Percentiles rank a stretch among this genome's conserved stretches.
Evolutionary conservation across 2,797 vertebrate species (phyloP).

Genomic region (Manis pentadactyla): DNA sequence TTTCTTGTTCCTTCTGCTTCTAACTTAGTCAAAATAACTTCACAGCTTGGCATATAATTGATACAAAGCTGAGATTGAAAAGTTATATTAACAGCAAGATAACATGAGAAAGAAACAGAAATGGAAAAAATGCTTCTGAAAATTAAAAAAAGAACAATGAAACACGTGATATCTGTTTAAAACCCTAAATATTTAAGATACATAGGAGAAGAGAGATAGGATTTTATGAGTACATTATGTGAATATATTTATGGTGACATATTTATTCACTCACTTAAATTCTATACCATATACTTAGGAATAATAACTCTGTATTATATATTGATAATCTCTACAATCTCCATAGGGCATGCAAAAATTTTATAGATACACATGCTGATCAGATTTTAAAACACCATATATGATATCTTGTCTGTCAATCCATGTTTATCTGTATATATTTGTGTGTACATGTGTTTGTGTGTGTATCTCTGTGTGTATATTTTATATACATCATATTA

Average conservation of each 20-base stretch:
- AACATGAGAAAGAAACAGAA: neutral
- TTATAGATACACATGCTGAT: neutral
- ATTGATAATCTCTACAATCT: neutral
- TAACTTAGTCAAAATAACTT: neutral
- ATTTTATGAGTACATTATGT: too few species aligned
- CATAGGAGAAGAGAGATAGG: neutral
- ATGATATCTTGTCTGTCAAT: neutral
- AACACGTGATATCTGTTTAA: neutral
- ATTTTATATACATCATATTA: neutral
- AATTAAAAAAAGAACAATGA: slow-evolving; percentile 10
- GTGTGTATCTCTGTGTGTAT: neutral
- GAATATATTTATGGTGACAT: neutral
- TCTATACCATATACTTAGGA: neutral
- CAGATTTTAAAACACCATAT: neutral
- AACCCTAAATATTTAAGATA: neutral
- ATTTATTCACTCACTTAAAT: neutral
- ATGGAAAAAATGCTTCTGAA: neutral
- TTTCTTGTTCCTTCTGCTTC: neutral
- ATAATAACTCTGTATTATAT: neutral
- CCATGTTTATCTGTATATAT: neutral
- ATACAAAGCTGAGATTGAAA: neutral
- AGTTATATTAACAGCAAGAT: neutral
- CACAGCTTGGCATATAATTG: neutral
- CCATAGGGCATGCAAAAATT: neutral
- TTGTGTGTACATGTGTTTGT: neutral